Evolutionary conservation across 2,888 invertebrate species (phyloP).

Genomic region (Cataglyphis rosenhaueri): DNA sequence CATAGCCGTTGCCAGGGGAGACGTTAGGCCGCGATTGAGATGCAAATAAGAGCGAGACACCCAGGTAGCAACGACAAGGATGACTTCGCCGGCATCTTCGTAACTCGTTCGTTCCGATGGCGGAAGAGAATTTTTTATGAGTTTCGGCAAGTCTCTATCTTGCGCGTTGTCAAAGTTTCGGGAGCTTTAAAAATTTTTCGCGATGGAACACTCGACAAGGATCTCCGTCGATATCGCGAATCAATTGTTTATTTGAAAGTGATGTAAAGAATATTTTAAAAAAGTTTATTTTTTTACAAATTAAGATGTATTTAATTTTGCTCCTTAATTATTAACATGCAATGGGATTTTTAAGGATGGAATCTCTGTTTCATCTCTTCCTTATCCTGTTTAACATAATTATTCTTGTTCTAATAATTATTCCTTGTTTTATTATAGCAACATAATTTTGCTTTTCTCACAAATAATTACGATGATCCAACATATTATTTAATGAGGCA

Average conservation of each 20-base stretch:
- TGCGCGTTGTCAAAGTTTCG: constrained; percentile 16
- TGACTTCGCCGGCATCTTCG: constrained; percentile 46
- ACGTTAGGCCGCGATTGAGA: constrained; percentile 71
- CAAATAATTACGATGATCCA: neutral
- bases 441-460: neutral
- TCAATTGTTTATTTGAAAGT: constrained; percentile 19
- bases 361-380: neutral
- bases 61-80: constrained; percentile 33
- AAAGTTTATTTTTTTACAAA: neutral
- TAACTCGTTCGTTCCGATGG: constrained; percentile 43
- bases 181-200: constrained; percentile 20
- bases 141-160: constrained; percentile 44
- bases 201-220: neutral
- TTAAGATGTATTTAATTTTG: constrained; percentile 1
- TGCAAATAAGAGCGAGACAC: constrained; percentile 71
- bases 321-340: neutral
- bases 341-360: neutral
- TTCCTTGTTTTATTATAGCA: neutral
- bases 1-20: constrained; percentile 64
- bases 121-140: constrained; percentile 47
- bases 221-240: constrained; percentile 25
- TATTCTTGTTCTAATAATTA: neutral
- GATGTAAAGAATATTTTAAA: constrained; percentile 24
- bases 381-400: neutral
- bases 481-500: neutral